These are phyloP conservation scores for Pteria penguin DNA, from an alignment of 2,888 invertebrate species.

Conservation along the genomic window DNA sequence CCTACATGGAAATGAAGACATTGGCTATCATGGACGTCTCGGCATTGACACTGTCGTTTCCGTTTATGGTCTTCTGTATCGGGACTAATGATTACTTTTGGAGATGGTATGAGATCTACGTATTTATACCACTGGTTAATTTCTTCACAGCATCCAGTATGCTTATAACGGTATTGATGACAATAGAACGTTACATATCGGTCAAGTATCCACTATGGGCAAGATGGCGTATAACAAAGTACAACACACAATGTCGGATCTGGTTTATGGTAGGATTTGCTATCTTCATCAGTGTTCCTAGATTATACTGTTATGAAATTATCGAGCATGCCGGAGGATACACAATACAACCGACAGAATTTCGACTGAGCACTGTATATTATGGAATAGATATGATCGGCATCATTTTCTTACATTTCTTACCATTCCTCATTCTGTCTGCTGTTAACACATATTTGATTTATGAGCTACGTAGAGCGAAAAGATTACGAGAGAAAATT, in stretches of 20 bases:
- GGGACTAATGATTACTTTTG: constrained; percentile 50
- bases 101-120: constrained; percentile 64
- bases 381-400: constrained; percentile 64
- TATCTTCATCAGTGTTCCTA: constrained; percentile 65
- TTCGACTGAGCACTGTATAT: constrained; percentile 51
- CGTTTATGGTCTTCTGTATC: constrained; percentile 48
- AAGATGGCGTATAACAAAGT: constrained; percentile 63
- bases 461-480: constrained; percentile 59
- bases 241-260: constrained; percentile 59
- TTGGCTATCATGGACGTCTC: constrained; percentile 70
- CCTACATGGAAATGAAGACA: constrained; percentile 74
- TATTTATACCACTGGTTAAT: constrained; percentile 71
- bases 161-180: constrained; percentile 71
- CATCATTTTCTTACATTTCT: constrained; percentile 63
- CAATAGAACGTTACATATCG: constrained; percentile 73
- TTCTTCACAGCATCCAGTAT: constrained; percentile 70
- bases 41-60: constrained; percentile 63
- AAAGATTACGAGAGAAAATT: constrained; percentile 50
- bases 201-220: constrained; percentile 71
- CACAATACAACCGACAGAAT: constrained; percentile 42
- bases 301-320: constrained; percentile 61
- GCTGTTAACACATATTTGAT: constrained; percentile 66
- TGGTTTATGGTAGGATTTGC: constrained; percentile 57
- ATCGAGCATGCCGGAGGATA: background rate
- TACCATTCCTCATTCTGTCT: constrained; percentile 65